These are phyloP conservation scores for Anisognathus igniventris DNA, from an alignment of 2,797 vertebrate genomes.

Conservation along the genomic window DNA sequence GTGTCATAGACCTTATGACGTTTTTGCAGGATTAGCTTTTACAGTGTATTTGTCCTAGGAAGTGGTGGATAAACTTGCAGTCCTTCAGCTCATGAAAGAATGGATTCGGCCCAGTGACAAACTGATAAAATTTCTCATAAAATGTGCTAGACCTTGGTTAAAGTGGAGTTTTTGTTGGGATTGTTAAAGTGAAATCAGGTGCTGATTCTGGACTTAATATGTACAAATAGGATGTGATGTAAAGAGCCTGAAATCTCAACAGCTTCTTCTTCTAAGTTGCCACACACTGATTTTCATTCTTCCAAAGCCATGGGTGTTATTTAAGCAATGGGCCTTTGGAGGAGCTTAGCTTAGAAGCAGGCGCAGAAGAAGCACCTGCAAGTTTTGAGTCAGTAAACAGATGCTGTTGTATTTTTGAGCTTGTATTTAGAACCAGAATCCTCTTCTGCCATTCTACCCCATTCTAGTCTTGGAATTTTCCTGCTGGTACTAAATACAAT, in stretches of 20 bases:
- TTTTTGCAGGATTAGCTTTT: background rate
- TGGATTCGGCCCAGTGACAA: accelerated
- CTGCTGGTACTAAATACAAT: background rate
- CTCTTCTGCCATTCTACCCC: background rate
- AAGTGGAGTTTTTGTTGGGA: background rate
- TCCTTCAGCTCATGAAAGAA: background rate
- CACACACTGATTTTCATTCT: background rate
- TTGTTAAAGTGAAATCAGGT: background rate
- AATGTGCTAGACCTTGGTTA: background rate
- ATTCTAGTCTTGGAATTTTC: background rate
- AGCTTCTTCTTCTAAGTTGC: background rate
- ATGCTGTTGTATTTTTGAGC: background rate
- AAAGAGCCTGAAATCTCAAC: background rate
- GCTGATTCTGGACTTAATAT: background rate
- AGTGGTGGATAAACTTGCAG: background rate
- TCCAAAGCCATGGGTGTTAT: background rate
- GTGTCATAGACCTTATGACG: background rate
- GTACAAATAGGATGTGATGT: background rate
- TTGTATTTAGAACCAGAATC: background rate
- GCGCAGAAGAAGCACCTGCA: background rate
- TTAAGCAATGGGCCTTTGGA: background rate
- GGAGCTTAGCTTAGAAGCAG: background rate
- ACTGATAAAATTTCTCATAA: background rate
- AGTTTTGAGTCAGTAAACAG: background rate
- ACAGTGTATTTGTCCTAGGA: background rate